Percentiles rank a stretch among this genome's conserved stretches.
These are phyloP conservation scores for Petaurus breviceps DNA, from an alignment of 2,113 vertebrate species.

Conservation along the genomic window DNA sequence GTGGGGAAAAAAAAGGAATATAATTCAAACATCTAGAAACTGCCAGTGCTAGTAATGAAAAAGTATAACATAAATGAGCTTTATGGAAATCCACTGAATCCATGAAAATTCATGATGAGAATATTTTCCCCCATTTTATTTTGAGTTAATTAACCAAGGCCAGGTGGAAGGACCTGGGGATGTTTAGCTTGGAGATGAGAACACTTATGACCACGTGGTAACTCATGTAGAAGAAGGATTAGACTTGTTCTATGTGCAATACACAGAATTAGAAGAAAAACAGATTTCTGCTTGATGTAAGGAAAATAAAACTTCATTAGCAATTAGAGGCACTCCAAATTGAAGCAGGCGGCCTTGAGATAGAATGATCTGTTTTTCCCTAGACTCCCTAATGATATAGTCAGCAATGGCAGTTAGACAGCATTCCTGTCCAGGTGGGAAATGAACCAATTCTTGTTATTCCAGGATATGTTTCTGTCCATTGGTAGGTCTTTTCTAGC, in stretches of 20 bases:
- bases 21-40: not conserved
- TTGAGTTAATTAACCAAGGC: not conserved
- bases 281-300: not conserved
- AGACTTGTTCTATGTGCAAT: not conserved
- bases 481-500: not conserved
- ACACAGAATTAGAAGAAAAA: not conserved
- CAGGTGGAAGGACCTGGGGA: not conserved
- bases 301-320: not conserved
- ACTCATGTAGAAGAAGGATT: not conserved
- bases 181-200: not conserved
- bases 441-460: not conserved
- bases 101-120: not conserved
- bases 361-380: not conserved
- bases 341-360: not conserved
- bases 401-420: not conserved
- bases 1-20: slow-evolving; percentile 9
- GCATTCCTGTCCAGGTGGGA: not conserved
- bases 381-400: not conserved
- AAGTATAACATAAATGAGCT: slow-evolving; percentile 18
- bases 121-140: not conserved
- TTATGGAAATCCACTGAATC: not conserved
- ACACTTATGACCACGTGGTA: not conserved
- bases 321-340: not conserved
- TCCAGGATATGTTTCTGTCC: not conserved
- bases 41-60: slow-evolving; percentile 28